Evolutionary conservation across 1,140 invertebrate species (phyloP), one percentile per base, ranked within the genome.

Genomic region (Chironomus tepperi): DNA sequence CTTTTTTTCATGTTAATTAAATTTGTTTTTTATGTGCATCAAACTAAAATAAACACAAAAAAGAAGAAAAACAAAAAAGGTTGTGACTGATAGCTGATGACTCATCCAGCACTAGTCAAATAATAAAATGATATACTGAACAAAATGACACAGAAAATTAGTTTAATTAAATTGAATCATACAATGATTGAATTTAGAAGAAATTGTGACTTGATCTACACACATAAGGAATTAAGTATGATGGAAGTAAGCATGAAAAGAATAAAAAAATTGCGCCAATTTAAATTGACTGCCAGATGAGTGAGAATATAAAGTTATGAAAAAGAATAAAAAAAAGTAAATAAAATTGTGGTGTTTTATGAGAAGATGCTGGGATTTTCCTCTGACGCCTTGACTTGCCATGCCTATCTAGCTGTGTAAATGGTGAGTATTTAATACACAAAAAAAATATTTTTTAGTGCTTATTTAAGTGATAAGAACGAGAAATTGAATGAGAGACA

Each of bases 151-250:
- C 5, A 57, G 12, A 57, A 57, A 57, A 15, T 57, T 0, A 12
- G n/a, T 57, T 57, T 57, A 57, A 57, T 57, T 57, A 57, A 57
- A 57, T n/a, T 57, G 47, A 57, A 57, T 57, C 47, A n/a, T 57
- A 57, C 47, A 57, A 57, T 47, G 24, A 34, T 34, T 34, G 24
- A 34, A 34, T 34, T 34, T 34, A 34, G 24, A 34, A 34, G 5
- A 34, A 34, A 34, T 34, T 34, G 24, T 34, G 24, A 34, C 24
- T 34, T 34, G 5, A 34, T 34, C 24, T 34, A 34, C 24, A 34
- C 24, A 34, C 24, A 34, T 5, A 34, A 2, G 24, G 24, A 34
- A 34, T 34, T 34, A 5, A 47, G 7, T 47, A 57, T 57, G 12
- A 34, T 34, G 24, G 5, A 34, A 57, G 43, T 47, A n/a, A 12